phyloP scores from a whole-genome alignment of 2,888 invertebrate genomes.

The Rotaria macrura region DNA sequence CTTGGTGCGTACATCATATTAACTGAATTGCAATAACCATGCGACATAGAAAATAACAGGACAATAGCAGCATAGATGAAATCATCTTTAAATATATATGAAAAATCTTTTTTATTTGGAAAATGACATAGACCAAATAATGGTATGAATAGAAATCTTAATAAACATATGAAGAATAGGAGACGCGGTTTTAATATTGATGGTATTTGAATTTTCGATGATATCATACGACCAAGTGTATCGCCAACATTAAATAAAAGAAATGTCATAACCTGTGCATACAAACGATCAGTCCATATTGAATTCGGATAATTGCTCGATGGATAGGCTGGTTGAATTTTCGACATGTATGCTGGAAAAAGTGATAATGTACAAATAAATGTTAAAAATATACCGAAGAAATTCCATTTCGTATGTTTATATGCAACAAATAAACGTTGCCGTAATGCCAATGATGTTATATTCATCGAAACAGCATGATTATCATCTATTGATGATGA shows the following conservation, averaged over 20 bases:
- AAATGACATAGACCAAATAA: neutral
- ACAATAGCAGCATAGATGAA: neutral
- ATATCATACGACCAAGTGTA: constrained; percentile 9
- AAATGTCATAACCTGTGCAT: constrained; percentile 5
- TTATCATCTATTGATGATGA: neutral
- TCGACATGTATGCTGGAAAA: constrained; percentile 5
- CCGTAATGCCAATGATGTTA: neutral
- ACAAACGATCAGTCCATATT: neutral
- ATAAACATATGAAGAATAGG: neutral
- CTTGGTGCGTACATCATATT: neutral
- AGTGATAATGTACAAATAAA: neutral
- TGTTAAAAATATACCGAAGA: neutral
- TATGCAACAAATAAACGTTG: neutral
- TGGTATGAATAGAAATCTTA: neutral
- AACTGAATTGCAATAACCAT: neutral
- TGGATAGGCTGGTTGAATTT: neutral
- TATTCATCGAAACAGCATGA: neutral
- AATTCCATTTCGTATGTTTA: neutral
- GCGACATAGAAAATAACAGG: neutral
- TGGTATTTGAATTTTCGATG: neutral
- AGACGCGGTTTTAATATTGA: neutral
- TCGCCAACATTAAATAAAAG: neutral
- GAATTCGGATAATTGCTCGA: neutral
- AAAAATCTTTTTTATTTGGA: neutral
- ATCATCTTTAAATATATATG: constrained; percentile 6